Conservation (phyloP, 35 echinoderm and acorn worm genomes). For the Chiridota heheva region DNA sequence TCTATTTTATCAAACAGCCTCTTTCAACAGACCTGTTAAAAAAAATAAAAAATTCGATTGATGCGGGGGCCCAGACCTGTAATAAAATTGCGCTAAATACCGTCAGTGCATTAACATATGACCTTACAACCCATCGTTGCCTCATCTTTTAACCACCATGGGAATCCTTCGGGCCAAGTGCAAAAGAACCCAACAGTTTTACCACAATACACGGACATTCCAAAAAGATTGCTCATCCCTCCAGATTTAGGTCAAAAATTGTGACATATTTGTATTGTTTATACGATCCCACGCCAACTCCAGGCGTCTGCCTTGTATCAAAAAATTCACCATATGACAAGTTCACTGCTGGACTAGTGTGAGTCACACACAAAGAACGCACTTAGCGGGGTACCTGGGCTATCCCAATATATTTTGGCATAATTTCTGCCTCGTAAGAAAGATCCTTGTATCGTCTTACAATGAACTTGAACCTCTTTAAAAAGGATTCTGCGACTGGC, state of each 20-base stretch:
- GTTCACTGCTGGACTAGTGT: no score
- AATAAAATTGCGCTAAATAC: no score
- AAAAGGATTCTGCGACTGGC: background rate
- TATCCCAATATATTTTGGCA: slow-evolving; percentile 12
- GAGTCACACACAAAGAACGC: slow-evolving; percentile 14
- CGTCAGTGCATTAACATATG: no score
- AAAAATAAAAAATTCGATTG: no score
- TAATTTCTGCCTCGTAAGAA: background rate
- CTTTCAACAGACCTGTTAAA: no score
- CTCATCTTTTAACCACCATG: no score
- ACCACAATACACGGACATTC: slow-evolving; percentile 34
- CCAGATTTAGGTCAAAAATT: slow-evolving; percentile 36
- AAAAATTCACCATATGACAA: background rate
- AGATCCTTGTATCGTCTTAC: background rate
- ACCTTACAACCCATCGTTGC: no score
- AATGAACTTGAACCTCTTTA: background rate
- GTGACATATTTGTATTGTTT: slow-evolving; percentile 39
- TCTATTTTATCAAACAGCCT: no score
- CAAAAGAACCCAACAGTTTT: no score
- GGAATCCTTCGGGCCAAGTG: no score
- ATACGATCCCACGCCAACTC: slow-evolving; percentile 27
- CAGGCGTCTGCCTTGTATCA: slow-evolving; percentile 36
- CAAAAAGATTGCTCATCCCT: slow-evolving; percentile 23
- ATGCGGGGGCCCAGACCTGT: no score
- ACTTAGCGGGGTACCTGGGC: slow-evolving; percentile 15